These are phyloP conservation scores for Leptopilina clavipes DNA, from an alignment of 1,140 invertebrate species.

Conservation along the genomic window DNA sequence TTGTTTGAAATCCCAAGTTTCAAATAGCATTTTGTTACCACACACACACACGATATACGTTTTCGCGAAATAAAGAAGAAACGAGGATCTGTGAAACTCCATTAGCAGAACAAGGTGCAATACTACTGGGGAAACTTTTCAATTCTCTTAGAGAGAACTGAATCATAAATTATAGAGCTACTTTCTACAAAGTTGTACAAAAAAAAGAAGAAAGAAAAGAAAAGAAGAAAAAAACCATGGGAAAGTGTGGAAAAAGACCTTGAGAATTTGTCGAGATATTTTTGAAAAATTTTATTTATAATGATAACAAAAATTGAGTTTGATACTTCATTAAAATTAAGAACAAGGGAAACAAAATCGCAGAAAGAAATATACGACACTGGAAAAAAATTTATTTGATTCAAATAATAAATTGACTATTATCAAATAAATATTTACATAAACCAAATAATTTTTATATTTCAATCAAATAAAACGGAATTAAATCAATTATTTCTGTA, in stretches of 20 bases:
- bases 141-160: constrained; percentile 27
- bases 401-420: no score
- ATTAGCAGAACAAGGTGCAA: constrained; percentile 22
- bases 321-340: background rate
- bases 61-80: constrained; percentile 22
- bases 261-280: background rate
- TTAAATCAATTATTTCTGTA: no score
- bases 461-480: no score
- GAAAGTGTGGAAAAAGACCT: background rate
- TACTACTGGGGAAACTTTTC: constrained; percentile 18
- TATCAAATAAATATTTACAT: no score
- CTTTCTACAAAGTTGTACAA: background rate
- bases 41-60: background rate
- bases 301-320: no score
- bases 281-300: no score
- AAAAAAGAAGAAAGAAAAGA: no score
- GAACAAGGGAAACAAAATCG: background rate
- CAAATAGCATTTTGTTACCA: constrained; percentile 24
- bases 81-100: constrained; percentile 20
- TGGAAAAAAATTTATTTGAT: no score
- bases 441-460: no score
- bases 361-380: no score
- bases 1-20: constrained; percentile 21
- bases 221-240: background rate
- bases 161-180: constrained; percentile 30